phyloP scores from a whole-genome alignment of 2,797 vertebrate genomes.

The Micromesistius poutassou region DNA sequence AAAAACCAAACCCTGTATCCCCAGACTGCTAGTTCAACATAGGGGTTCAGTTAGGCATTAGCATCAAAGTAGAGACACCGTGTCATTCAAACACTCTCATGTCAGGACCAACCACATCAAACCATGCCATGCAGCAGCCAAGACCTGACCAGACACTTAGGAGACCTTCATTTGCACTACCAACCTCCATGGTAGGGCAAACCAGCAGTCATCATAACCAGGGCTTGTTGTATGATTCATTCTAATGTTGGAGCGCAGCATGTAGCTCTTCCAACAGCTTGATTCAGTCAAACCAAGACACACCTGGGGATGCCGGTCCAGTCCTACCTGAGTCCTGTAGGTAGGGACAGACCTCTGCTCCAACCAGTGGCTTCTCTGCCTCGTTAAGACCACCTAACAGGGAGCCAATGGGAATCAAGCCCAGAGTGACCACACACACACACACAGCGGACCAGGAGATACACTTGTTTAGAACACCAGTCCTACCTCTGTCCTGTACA shows the following conservation, averaged over 20 bases:
- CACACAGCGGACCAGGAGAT: neutral
- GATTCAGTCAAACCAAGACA: neutral
- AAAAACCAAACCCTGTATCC: too few species aligned
- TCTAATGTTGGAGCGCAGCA: neutral
- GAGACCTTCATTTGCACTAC: neutral
- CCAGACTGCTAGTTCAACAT: too few species aligned
- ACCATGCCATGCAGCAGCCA: neutral
- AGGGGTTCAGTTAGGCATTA: neutral
- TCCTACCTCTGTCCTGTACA: constrained; percentile 10
- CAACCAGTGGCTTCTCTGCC: neutral
- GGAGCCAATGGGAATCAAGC: neutral
- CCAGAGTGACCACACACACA: neutral
- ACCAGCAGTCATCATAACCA: neutral
- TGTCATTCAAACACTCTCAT: neutral
- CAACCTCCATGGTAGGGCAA: neutral
- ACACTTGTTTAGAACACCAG: neutral
- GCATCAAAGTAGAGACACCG: neutral
- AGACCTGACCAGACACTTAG: neutral
- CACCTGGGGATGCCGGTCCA: constrained; percentile 1
- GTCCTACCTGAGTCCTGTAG: constrained; percentile 11
- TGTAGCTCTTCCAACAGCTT: neutral
- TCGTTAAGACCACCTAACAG: neutral
- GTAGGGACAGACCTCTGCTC: neutral
- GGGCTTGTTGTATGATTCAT: neutral
- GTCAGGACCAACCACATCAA: neutral